These are phyloP conservation scores for Lerista edwardsae DNA, from an alignment of 2,797 vertebrate genomes.

Conservation along the genomic window DNA sequence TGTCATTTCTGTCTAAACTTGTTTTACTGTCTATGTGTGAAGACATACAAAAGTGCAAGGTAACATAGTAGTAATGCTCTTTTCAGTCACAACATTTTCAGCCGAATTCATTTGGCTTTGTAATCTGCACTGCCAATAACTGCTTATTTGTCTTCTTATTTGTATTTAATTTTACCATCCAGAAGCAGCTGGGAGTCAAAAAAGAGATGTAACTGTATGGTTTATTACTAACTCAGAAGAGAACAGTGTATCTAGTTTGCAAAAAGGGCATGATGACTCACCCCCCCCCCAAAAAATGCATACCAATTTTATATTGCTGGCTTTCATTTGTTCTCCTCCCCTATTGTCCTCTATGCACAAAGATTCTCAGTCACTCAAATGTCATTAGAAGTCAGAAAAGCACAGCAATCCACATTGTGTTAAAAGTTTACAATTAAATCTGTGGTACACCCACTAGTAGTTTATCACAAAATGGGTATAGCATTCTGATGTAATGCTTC, in stretches of 20 bases:
- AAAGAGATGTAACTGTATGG: conserved; percentile 47
- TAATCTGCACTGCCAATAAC: conserved; percentile 46
- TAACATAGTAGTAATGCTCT: conserved; percentile 25
- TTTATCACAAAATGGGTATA: conserved; percentile 31
- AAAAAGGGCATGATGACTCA: conserved; percentile 69
- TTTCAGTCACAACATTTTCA: conserved; percentile 30
- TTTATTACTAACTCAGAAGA: conserved; percentile 49
- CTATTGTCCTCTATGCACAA: conserved; percentile 63
- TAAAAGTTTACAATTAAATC: conserved; percentile 60
- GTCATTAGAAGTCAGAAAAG: conserved; percentile 64
- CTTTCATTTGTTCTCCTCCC: conserved; percentile 58
- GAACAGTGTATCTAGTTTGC: conserved; percentile 58
- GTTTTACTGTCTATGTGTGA: neutral
- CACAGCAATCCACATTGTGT: conserved; percentile 46
- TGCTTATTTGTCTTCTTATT: neutral
- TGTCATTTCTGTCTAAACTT: conserved; percentile 18
- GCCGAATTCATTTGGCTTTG: conserved; percentile 44
- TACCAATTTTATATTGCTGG: conserved; percentile 49
- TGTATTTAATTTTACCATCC: conserved; percentile 37
- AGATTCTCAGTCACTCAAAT: conserved; percentile 59
- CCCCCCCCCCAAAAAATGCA: conserved; percentile 54
- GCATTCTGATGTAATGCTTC: conserved; percentile 6
- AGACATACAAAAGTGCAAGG: neutral
- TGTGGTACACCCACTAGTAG: conserved; percentile 30
- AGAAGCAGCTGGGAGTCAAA: conserved; percentile 59